Evolutionary conservation across 2,113 vertebrate species (phyloP).

Genomic region (Channa maculata): DNA sequence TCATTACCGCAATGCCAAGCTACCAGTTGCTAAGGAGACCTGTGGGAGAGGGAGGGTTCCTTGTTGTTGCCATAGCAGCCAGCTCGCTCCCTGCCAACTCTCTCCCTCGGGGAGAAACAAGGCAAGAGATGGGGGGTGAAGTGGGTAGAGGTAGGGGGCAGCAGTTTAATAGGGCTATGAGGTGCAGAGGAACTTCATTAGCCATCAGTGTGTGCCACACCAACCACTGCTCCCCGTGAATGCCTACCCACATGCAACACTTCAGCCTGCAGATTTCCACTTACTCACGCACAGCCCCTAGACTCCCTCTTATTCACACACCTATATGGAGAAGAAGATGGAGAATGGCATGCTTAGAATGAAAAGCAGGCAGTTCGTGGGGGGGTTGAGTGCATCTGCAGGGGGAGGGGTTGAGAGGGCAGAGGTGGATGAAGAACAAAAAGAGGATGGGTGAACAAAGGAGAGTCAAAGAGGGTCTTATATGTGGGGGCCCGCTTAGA

Average conservation of each 20-base stretch:
- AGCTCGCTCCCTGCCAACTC: slow-evolving; percentile 83
- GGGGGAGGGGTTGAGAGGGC: slow-evolving; percentile 51
- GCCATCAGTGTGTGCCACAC: slow-evolving; percentile 61
- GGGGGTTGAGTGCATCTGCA: slow-evolving; percentile 32
- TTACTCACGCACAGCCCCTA: slow-evolving; percentile 67
- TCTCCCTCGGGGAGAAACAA: slow-evolving; percentile 81
- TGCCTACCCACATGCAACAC: slow-evolving; percentile 68
- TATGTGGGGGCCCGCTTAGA: slow-evolving; percentile 45
- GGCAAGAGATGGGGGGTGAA: slow-evolving; percentile 77
- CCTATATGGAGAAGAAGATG: slow-evolving; percentile 60
- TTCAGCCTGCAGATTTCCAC: slow-evolving; percentile 66
- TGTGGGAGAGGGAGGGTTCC: slow-evolving; percentile 87
- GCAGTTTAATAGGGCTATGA: slow-evolving; percentile 77
- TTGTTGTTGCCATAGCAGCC: slow-evolving; percentile 88
- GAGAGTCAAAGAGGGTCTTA: slow-evolving; percentile 49
- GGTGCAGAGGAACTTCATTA: slow-evolving; percentile 80
- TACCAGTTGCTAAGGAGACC: slow-evolving; percentile 90
- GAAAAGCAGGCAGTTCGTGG: slow-evolving; percentile 53
- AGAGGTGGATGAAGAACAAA: slow-evolving; percentile 64
- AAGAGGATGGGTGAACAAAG: slow-evolving; percentile 58
- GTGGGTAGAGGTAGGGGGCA: slow-evolving; percentile 79
- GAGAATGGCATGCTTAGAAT: slow-evolving; percentile 69
- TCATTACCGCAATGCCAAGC: slow-evolving; percentile 86
- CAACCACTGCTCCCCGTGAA: slow-evolving; percentile 61
- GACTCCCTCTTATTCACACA: slow-evolving; percentile 67